Percentiles rank a stretch among this genome's conserved stretches.
Evolutionary conservation across 2,113 vertebrate species (phyloP).

Genomic region (Pristiophorus japonicus): DNA sequence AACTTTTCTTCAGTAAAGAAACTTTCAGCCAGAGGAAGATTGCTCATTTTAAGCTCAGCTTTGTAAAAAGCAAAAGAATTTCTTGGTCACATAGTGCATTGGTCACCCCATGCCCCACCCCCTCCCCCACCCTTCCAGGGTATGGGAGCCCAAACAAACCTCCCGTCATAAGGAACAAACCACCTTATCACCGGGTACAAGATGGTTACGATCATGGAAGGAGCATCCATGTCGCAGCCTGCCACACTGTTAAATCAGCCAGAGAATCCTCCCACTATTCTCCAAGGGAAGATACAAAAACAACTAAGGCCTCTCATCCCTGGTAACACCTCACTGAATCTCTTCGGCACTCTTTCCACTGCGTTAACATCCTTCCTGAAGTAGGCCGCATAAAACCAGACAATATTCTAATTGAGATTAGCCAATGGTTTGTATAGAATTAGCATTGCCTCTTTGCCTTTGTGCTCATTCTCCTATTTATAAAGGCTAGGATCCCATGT

Average conservation of each 20-base stretch:
- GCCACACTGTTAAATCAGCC: background rate
- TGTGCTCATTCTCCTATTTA: too few species aligned
- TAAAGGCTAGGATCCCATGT: too few species aligned
- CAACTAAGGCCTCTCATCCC: too few species aligned
- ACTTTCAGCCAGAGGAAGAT: background rate
- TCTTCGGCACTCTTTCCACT: too few species aligned
- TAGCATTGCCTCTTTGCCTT: too few species aligned
- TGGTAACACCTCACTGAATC: too few species aligned
- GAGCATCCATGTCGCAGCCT: background rate
- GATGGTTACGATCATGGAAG: background rate
- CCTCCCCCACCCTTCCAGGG: too few species aligned
- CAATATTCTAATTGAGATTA: too few species aligned
- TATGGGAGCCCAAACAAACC: background rate
- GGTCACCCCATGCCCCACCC: background rate
- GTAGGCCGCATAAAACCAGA: too few species aligned
- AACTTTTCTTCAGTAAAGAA: background rate
- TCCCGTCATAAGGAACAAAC: background rate
- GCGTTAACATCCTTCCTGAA: too few species aligned
- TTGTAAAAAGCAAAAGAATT: background rate
- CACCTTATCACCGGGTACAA: background rate
- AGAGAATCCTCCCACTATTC: background rate
- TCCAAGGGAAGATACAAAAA: background rate
- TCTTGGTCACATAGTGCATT: background rate
- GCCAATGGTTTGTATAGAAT: too few species aligned
- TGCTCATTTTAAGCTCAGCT: background rate